Base-by-base conservation (phyloP, 2,888 invertebrate genomes). In the Taenaris catops region DNA sequence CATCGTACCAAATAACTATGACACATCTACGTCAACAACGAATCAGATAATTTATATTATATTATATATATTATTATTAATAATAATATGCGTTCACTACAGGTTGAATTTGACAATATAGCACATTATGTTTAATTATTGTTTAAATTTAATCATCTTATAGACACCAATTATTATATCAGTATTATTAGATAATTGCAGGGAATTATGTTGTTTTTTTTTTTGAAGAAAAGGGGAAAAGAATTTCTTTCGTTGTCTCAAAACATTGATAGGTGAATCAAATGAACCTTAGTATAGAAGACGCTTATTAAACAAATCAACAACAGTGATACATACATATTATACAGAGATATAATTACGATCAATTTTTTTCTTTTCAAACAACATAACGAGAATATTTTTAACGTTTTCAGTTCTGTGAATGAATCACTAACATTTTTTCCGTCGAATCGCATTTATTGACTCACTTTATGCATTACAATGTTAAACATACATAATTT, bases 371-470 rank as follows among this genome's bases (percentile, higher is more conserved):
- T n/a, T 57, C 64, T 73, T 70, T 66, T 68, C 62, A 75, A 80
- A 79, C 70, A 84, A 81, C 71, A 70, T 79, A 86, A 86, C 83
- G 78, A 83, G 74, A 78, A 79, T 75, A 79, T 74, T 66, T 66
- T 72, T 63, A 80, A 74, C 78, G 78, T 74, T 75, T 78, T 87
- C 87, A 87, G 87, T 87, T 81, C 87, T 84, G 87, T 87, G 86
- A 86, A 78, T 79, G 55, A 61, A 67, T 86, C 87, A 87, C 87
- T 81, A 84, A 84, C 79, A 70, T 69, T 69, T 63, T 58, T 62
- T 46, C 49, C 65, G 66, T 65, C 58, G 59, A 66, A 66, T 62
- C 60, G 59, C 58, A 63, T 68, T 63, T 61, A 65, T 46, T 64
- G 53, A 55, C 52, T 51, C 49, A 38, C 27, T 18, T 41, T 29